Percentiles rank a stretch among this genome's conserved stretches.
Evolutionary conservation across 2,888 invertebrate genomes (phyloP).

Genomic region (Mythimna loreyi): DNA sequence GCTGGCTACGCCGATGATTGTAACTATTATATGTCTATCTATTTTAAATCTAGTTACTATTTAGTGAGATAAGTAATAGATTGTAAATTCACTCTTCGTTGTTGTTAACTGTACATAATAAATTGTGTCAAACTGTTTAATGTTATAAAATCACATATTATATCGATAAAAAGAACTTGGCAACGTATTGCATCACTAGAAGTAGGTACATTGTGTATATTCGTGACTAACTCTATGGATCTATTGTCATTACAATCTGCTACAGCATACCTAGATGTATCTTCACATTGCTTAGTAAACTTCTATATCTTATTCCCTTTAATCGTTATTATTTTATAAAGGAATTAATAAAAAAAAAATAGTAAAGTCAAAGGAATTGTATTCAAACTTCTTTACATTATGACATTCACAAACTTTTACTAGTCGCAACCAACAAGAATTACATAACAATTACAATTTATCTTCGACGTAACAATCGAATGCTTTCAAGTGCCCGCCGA

Average conservation of each 20-base stretch:
- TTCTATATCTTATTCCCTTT: constrained; percentile 32
- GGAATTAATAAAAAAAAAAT: constrained; percentile 50
- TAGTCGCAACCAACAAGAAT: constrained; percentile 49
- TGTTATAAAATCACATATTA: constrained; percentile 53
- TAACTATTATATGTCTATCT: constrained; percentile 28
- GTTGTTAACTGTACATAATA: constrained; percentile 63
- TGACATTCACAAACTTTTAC: constrained; percentile 58
- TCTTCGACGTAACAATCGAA: constrained; percentile 53
- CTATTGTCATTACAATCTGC: constrained; percentile 27
- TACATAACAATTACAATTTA: constrained; percentile 58
- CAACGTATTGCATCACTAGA: constrained; percentile 32
- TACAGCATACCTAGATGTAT: constrained; percentile 48
- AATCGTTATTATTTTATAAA: constrained; percentile 52
- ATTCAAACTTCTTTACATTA: constrained; percentile 66
- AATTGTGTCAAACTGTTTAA: constrained; percentile 53
- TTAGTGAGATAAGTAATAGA: constrained; percentile 40
- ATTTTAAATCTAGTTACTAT: constrained; percentile 41
- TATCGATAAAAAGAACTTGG: constrained; percentile 34
- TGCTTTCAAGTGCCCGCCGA: constrained; percentile 33
- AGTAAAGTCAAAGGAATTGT: constrained; percentile 55
- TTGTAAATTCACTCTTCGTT: constrained; percentile 45
- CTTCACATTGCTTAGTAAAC: constrained; percentile 50
- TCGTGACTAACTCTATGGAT: constrained; percentile 24
- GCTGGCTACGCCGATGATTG: no score
- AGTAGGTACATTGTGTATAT: constrained; percentile 40